Conservation (phyloP, 2,113 vertebrate species). For the Calonectris borealis region DNA sequence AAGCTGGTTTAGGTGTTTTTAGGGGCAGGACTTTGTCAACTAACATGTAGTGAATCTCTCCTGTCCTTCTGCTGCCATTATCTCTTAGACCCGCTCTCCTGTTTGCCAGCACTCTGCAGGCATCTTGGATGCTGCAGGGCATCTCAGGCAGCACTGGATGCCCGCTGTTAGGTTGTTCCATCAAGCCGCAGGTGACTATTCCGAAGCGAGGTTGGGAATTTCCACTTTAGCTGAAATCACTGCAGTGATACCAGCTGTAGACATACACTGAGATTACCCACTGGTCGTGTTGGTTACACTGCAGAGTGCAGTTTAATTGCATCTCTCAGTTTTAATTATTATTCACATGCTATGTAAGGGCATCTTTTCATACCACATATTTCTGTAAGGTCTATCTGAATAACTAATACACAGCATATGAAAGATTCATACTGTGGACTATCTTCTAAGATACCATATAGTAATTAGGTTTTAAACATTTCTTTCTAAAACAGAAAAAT, state of each 20-base stretch:
- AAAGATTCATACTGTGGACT: background rate
- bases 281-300: background rate
- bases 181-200: background rate
- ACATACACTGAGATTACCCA: background rate
- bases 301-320: background rate
- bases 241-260: background rate
- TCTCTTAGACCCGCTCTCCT: background rate
- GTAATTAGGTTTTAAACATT: background rate
- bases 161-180: background rate
- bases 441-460: background rate
- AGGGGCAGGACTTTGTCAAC: background rate
- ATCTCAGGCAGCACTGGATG: background rate
- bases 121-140: background rate
- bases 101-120: background rate
- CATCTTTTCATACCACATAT: background rate
- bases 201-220: accelerated
- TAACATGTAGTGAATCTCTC: background rate
- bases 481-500: background rate
- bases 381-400: background rate
- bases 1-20: background rate
- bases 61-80: background rate
- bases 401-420: background rate
- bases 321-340: background rate
- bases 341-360: background rate
- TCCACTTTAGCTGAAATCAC: background rate